phyloP scores from a whole-genome alignment of 2,797 vertebrate genomes.

The Hyperoplus lanceolatus region DNA sequence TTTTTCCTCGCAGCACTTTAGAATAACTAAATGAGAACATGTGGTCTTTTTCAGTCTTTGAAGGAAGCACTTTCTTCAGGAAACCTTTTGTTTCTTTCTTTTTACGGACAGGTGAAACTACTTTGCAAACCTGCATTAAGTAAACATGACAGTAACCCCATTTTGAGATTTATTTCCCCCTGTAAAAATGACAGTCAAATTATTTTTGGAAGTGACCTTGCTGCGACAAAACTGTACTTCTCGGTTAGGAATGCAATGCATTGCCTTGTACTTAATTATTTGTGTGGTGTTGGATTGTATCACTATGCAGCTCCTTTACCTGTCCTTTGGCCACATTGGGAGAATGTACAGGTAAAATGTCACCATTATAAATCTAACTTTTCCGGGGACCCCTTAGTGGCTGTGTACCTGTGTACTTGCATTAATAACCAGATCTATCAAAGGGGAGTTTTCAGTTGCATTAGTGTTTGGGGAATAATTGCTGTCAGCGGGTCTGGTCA shows the following conservation, averaged over 20 bases:
- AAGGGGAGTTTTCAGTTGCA: conserved; percentile 73
- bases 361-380: conserved; percentile 87
- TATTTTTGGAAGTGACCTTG: conserved; percentile 41
- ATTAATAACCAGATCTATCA: conserved; percentile 88
- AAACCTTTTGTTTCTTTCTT: conserved; percentile 44
- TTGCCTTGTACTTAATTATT: conserved; percentile 13
- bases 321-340: conserved; percentile 56
- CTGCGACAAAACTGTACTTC: conserved; percentile 18
- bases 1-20: conserved; percentile 66
- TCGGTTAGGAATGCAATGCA: background rate
- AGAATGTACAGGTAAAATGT: conserved; percentile 81
- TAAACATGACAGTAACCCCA: conserved; percentile 38
- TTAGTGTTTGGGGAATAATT: conserved; percentile 84
- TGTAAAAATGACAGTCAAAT: conserved; percentile 9
- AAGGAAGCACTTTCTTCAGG: conserved; percentile 40
- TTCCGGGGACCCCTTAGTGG: conserved; percentile 76
- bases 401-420: conserved; percentile 82
- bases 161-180: conserved; percentile 13
- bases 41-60: conserved; percentile 60
- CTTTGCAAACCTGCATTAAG: conserved; percentile 37
- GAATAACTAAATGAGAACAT: conserved; percentile 70
- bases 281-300: conserved; percentile 35
- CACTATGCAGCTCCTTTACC: conserved; percentile 20
- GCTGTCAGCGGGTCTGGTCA: conserved; percentile 79
- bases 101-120: conserved; percentile 43